phyloP scores from a whole-genome alignment of 2,888 invertebrate species.

The Ethmia dodecea region DNA sequence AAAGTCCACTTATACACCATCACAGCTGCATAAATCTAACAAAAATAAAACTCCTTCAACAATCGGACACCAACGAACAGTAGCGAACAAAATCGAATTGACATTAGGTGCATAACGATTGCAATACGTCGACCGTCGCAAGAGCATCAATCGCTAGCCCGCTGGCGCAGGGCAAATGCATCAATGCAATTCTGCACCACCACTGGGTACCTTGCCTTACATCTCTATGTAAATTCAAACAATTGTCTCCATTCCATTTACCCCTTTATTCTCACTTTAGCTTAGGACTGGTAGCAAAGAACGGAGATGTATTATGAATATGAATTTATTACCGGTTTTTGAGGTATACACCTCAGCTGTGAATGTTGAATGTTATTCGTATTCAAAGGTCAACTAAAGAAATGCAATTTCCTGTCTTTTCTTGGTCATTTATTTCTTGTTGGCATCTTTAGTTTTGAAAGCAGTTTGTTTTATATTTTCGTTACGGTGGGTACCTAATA shows the following conservation, averaged over 20 bases:
- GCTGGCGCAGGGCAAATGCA: constrained; percentile 60
- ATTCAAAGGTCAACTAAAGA: constrained; percentile 34
- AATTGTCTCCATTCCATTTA: constrained; percentile 12
- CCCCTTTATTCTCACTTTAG: constrained; percentile 2
- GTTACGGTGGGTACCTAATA: too few species aligned
- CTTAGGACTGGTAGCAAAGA: too few species aligned
- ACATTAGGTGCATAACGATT: constrained; percentile 71
- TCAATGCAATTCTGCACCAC: constrained; percentile 44
- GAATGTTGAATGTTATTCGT: too few species aligned
- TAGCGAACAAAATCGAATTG: constrained; percentile 55
- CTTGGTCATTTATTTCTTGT: background rate
- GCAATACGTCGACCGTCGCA: constrained; percentile 62
- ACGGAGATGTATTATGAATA: too few species aligned
- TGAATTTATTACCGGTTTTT: too few species aligned
- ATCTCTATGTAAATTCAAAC: background rate
- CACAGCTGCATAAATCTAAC: background rate
- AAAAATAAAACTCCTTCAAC: constrained; percentile 44
- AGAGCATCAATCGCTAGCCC: constrained; percentile 63
- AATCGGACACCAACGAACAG: constrained; percentile 51
- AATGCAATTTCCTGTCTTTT: constrained; percentile 33
- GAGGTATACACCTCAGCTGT: too few species aligned
- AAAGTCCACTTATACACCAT: too few species aligned
- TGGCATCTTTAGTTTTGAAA: background rate
- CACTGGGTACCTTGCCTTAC: constrained; percentile 11
- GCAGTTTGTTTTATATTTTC: too few species aligned